Evolutionary conservation across 2,797 vertebrate genomes (phyloP).

Genomic region (Tadarida brasiliensis): DNA sequence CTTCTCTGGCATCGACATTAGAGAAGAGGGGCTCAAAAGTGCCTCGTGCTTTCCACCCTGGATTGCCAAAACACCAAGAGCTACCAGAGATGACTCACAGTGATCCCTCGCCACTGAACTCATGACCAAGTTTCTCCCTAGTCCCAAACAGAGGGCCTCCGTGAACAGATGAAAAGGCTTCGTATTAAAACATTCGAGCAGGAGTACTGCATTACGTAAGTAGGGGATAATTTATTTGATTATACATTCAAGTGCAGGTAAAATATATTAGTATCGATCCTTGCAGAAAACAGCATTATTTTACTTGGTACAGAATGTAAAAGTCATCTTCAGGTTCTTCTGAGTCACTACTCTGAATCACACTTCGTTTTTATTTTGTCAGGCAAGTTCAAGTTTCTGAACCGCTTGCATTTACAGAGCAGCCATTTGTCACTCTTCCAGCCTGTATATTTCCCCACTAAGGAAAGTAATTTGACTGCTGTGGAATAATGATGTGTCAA

Average conservation of each 20-base stretch:
- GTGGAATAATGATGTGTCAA: constrained; percentile 69
- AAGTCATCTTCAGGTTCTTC: constrained; percentile 17
- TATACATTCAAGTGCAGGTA: not conserved
- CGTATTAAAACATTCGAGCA: not conserved
- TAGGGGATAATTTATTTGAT: not conserved
- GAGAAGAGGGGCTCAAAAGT: not conserved
- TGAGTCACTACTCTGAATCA: constrained; percentile 47
- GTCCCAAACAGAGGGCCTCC: not conserved
- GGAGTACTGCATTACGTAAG: not conserved
- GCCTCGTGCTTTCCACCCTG: no score
- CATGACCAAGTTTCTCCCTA: not conserved
- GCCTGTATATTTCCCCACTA: not conserved
- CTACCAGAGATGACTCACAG: not conserved
- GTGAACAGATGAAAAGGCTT: not conserved
- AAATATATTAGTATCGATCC: not conserved
- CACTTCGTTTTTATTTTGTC: not conserved
- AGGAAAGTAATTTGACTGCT: constrained; percentile 53
- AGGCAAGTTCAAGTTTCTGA: constrained; percentile 9
- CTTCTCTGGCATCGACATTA: not conserved
- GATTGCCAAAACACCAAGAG: not conserved
- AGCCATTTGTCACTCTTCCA: constrained; percentile 46
- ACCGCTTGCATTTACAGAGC: not conserved
- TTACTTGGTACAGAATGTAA: not conserved
- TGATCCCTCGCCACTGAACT: not conserved
- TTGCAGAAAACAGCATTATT: constrained; percentile 10